Evolutionary conservation across 2,888 invertebrate genomes (phyloP).

Genomic region (Idaea dimidiata): DNA sequence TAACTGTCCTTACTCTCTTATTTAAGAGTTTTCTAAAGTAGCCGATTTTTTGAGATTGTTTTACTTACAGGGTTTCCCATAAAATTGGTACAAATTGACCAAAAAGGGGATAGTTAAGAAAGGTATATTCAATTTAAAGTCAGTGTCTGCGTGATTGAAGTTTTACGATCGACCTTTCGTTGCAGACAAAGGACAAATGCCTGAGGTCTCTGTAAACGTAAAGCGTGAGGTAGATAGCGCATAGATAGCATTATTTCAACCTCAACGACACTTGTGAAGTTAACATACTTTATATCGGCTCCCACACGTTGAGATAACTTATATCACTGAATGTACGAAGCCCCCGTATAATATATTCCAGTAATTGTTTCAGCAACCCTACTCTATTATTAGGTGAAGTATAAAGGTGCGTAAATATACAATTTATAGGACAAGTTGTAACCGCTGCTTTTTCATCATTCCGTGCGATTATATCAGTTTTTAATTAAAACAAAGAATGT

Average conservation of each 20-base stretch:
- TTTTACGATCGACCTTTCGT: background rate
- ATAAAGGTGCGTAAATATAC: conserved; percentile 55
- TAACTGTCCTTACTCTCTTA: background rate
- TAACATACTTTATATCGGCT: conserved; percentile 44
- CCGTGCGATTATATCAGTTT: conserved; percentile 53
- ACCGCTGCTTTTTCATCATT: conserved; percentile 50
- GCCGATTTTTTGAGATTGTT: background rate
- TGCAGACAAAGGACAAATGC: conserved; percentile 1
- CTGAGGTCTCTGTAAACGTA: conserved; percentile 2
- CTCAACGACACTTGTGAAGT: conserved; percentile 39
- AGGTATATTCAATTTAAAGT: background rate
- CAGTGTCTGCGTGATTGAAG: background rate
- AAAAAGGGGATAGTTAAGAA: too few relatives aligned
- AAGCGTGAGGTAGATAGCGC: conserved; percentile 18
- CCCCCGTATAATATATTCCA: conserved; percentile 55
- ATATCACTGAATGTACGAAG: conserved; percentile 54
- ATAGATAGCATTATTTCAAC: conserved; percentile 38
- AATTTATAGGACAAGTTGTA: conserved; percentile 68
- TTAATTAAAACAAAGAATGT: conserved; percentile 18
- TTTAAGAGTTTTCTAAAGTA: background rate
- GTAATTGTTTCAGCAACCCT: conserved; percentile 68
- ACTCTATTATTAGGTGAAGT: conserved; percentile 70
- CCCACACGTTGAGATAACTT: conserved; percentile 64
- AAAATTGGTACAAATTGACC: too few relatives aligned
- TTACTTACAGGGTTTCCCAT: background rate